A percentile compares a stretch with the other conserved stretches of the same genome.
Evolutionary conservation across 2,113 vertebrate species (phyloP).

Genomic region (Microtus richardsoni): DNA sequence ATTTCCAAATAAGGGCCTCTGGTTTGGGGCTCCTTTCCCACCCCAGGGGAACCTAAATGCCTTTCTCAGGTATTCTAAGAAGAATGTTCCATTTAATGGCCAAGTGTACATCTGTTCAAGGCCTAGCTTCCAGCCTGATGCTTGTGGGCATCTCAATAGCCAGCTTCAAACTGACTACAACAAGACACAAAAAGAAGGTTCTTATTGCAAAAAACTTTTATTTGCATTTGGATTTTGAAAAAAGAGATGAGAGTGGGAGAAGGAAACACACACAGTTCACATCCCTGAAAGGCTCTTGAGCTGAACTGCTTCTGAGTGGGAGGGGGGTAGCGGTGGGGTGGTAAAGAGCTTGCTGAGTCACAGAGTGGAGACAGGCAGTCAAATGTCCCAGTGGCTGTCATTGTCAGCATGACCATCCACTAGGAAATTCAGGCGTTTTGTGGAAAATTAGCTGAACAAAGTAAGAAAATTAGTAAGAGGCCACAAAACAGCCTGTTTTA

Average conservation of each 20-base stretch:
- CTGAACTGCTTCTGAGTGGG: background rate
- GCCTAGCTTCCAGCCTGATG: constrained; percentile 33
- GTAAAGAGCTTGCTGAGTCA: constrained; percentile 4
- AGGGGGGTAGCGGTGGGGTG: too few relatives aligned
- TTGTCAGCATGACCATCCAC: background rate
- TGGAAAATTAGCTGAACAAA: constrained; percentile 30
- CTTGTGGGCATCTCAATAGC: constrained; percentile 37
- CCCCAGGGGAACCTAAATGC: background rate
- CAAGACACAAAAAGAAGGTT: constrained; percentile 45
- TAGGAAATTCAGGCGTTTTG: background rate
- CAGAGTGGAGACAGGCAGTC: background rate
- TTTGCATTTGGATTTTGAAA: constrained; percentile 46
- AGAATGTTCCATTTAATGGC: constrained; percentile 52
- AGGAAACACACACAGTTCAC: background rate
- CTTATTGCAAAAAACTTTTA: constrained; percentile 29
- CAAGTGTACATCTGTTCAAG: constrained; percentile 52
- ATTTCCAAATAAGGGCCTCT: background rate
- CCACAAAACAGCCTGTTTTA: constrained; percentile 20
- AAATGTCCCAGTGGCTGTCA: background rate
- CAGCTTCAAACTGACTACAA: constrained; percentile 52
- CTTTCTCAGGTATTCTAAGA: constrained; percentile 50
- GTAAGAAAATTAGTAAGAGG: constrained; percentile 48
- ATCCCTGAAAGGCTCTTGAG: background rate
- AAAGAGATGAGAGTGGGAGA: background rate
- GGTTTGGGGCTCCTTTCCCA: background rate